A percentile compares a stretch with the other conserved stretches of the same genome.
Evolutionary conservation across 2,888 invertebrate genomes (phyloP).

Genomic region (Drepana falcataria): DNA sequence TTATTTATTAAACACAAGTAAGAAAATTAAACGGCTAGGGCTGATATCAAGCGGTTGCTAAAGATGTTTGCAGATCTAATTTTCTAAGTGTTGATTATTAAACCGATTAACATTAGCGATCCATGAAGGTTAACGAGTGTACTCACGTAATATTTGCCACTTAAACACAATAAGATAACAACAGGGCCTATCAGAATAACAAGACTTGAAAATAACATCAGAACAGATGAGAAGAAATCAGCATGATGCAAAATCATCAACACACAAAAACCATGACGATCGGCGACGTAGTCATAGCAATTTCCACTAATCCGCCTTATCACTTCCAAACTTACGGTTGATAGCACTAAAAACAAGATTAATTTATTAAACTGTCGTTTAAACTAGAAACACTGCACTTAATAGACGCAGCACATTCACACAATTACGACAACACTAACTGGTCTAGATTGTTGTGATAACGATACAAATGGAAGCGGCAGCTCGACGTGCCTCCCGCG

Average conservation of each 20-base stretch:
- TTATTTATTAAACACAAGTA: no score
- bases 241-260: constrained; percentile 32
- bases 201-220: neutral
- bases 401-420: constrained; percentile 4
- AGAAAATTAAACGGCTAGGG: no score
- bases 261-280: constrained; percentile 38
- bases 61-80: no score
- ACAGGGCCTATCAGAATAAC: neutral
- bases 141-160: neutral
- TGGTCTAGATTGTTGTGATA: constrained; percentile 9
- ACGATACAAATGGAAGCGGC: constrained; percentile 23
- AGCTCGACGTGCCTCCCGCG: constrained; percentile 41
- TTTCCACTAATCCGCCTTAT: constrained; percentile 66
- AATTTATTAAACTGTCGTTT: constrained; percentile 25
- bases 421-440: constrained; percentile 27
- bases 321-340: constrained; percentile 53
- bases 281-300: constrained; percentile 60
- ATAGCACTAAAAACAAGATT: constrained; percentile 33
- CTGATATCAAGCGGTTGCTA: no score
- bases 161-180: neutral
- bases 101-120: constrained; percentile 8
- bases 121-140: constrained; percentile 17
- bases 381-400: constrained; percentile 21
- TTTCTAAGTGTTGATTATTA: no score
- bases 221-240: neutral